Base-by-base conservation (phyloP, 2,888 invertebrate species). In the Microctonus aethiopoides region DNA sequence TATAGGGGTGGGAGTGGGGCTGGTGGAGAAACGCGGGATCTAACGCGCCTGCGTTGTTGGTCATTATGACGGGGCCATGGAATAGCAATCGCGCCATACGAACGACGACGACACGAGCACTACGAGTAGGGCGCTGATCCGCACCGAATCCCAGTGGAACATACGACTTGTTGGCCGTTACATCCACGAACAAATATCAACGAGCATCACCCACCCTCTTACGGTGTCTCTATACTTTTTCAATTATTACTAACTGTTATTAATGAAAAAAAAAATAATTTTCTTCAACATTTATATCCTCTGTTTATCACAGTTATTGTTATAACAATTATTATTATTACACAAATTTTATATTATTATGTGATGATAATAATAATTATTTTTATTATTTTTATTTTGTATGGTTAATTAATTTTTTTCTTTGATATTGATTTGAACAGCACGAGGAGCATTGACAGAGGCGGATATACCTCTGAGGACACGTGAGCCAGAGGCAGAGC, bases 71-170 rank as follows among this genome's bases (percentile, higher is more conserved):
- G 80, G 82, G 75, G 81, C 80, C 80, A 80, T 81, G 79, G 79
- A 80, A 86, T 87, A 86, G 87, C 88, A 88, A 87, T 83, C 83
- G 84, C 84, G 84, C 87, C 88, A 89, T 88, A 89, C 89, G 89
- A 89, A 89, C 89, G 89, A 89, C 88, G 87, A 89, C 88, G 87
- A 83, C 87, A 88, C 88, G 88, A 87, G 88, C 89, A 89, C 88
- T 89, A 88, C 87, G 85, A 86, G 88, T 88, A 89, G 88, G 89
- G 89, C 89, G 87, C 87, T 87, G 88, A 88, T 84, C 85, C 84
- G 84, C 84, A 84, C 83, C 83, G 84, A 85, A 84, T 83, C 81
- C 80, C 77, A 77, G 75, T 78, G 74, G 77, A 78, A 76, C 74
- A 79, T 74, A 76, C 74, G 73, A 78, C 76, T 76, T 73, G 75